Conservation (phyloP, 2,113 vertebrate genomes). For the Notarius quadriscutis region DNA sequence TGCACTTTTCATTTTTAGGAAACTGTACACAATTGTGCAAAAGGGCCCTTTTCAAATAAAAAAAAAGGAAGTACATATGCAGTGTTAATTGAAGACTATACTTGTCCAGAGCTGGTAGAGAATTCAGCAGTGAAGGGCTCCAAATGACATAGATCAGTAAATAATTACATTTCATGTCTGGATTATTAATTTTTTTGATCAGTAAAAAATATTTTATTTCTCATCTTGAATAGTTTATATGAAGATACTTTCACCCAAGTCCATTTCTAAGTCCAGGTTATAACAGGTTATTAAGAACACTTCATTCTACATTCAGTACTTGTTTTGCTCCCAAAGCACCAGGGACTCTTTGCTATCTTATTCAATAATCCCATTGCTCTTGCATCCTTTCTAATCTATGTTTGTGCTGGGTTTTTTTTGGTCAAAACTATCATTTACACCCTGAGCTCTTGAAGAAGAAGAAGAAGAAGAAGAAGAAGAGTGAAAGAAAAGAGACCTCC, state of each 20-base stretch:
- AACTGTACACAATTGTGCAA: neutral
- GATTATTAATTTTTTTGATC: neutral
- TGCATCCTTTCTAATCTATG: conserved; percentile 64
- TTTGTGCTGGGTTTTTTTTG: conserved; percentile 74
- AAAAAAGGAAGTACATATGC: neutral
- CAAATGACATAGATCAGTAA: neutral
- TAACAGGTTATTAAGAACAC: neutral
- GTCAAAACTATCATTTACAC: conserved; percentile 89
- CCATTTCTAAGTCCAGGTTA: neutral
- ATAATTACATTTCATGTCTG: neutral
- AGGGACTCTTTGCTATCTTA: conserved; percentile 61
- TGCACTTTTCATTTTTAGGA: neutral
- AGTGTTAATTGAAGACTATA: neutral
- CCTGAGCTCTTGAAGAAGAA: conserved; percentile 75
- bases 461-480: conserved; percentile 64
- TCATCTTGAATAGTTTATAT: neutral
- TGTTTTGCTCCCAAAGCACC: conserved; percentile 52
- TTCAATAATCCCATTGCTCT: conserved; percentile 72
- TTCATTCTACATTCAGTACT: conserved; percentile 53
- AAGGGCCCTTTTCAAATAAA: neutral
- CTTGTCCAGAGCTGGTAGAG: neutral
- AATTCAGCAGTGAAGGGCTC: neutral
- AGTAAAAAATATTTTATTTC: neutral
- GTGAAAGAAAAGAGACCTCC: conserved; percentile 53
- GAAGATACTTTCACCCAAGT: neutral